These are phyloP conservation scores for Toxotes jaculatrix DNA, from an alignment of 2,113 vertebrate species.

Conservation along the genomic window DNA sequence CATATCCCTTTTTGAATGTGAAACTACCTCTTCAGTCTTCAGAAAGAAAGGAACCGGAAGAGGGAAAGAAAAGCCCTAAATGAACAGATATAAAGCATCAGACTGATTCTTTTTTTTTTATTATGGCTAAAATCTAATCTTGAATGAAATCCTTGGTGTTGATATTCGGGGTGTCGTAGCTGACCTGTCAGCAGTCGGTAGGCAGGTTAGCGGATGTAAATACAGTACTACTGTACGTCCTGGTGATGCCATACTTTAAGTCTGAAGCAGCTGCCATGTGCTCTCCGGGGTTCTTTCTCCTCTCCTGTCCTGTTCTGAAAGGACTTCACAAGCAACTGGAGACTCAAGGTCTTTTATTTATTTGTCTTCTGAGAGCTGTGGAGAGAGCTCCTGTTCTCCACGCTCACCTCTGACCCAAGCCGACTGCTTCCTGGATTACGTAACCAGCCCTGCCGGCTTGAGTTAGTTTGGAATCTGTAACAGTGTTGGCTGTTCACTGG, in stretches of 20 bases:
- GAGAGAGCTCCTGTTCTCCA: not conserved
- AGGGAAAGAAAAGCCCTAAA: slow-evolving; percentile 4
- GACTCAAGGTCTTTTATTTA: not conserved
- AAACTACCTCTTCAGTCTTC: slow-evolving; percentile 77
- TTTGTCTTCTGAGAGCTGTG: slow-evolving; percentile 14
- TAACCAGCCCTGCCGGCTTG: not conserved
- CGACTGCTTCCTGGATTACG: slow-evolving; percentile 1
- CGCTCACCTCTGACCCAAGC: not conserved
- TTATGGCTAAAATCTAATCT: not conserved
- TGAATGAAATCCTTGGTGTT: not conserved
- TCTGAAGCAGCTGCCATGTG: slow-evolving; percentile 31
- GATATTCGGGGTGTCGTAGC: not conserved
- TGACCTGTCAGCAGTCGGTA: not conserved
- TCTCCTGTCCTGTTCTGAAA: not conserved
- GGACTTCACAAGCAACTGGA: not conserved
- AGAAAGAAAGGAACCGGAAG: not conserved
- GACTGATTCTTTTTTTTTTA: not conserved
- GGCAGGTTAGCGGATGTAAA: slow-evolving; percentile 21
- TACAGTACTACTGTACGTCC: slow-evolving; percentile 16
- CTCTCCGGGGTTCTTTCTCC: slow-evolving; percentile 9
- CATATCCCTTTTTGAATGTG: slow-evolving; percentile 75
- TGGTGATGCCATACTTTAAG: slow-evolving; percentile 1
- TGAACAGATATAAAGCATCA: slow-evolving; percentile 20
- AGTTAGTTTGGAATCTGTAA: slow-evolving; percentile 1
- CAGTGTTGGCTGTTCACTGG: slow-evolving; percentile 9